Evolutionary conservation across 2,113 vertebrate species (phyloP), one percentile per base, ranked within the genome.

Genomic region (Cinclus mexicanus): DNA sequence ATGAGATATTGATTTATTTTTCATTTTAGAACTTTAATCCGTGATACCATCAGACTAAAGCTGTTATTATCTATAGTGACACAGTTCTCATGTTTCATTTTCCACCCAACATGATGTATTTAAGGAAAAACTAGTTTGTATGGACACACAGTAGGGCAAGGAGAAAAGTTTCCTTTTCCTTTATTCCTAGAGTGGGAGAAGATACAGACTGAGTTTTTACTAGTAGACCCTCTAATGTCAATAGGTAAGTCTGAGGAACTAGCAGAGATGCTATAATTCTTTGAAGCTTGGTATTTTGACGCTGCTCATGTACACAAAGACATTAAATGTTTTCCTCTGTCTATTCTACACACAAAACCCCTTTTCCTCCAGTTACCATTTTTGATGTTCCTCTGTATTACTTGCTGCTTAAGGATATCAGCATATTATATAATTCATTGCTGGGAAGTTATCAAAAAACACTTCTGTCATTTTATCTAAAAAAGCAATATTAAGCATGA

Each of bases 1-100:
- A 59, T 22, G 24, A 35, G 49, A 55, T 92, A 84, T 74, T 95
- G 71, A 95, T 93, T 93, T 80, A 77, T 89, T 97, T 97, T 95
- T 93, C 42, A 77, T 85, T 97, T 95, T 22, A 83, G 52, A 96
- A 76, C 44, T 77, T 65, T 39, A 18, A 90, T 69, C 41, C 42
- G 25, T 71, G 52, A 42, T 78, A 94, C 44, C 74, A 70, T 79
- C 59, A 85, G 33, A 81, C 56, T 63, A 95, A 95, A 93, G 4
- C 23, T 53, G 67, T n/a, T 60, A 87, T 25, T 85, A 95, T 65
- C 61, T 63, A 53, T 5, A 87, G 57, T 1, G 7, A 84, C 35
- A 75, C 3, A 31, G 44, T 61, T 53, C 26, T 37, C 20, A 8
- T 12, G 12, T 35, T 89, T 86, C 22, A 37, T 55, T 77, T 78